phyloP scores from a whole-genome alignment of 2,113 vertebrate genomes.

The Spilogale gracilis region DNA sequence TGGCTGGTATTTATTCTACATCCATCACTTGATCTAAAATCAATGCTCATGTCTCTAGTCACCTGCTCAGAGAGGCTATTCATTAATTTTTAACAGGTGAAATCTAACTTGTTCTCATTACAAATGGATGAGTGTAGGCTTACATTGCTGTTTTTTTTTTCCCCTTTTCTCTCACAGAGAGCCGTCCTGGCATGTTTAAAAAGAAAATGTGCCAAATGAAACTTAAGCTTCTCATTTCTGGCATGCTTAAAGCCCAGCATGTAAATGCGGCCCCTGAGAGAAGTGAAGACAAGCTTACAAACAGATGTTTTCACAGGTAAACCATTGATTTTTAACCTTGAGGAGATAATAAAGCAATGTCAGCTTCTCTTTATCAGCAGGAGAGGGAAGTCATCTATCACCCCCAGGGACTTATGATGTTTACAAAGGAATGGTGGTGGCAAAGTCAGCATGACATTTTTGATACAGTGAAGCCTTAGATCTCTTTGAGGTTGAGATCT shows the following conservation, averaged over 20 bases:
- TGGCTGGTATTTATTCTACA: constrained; percentile 44
- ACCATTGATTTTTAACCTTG: constrained; percentile 83
- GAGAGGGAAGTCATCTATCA: constrained; percentile 75
- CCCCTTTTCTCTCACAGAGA: background rate
- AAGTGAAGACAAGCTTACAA: constrained; percentile 57
- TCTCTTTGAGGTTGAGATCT: constrained; percentile 67
- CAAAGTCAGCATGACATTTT: constrained; percentile 52
- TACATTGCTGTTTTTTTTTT: background rate
- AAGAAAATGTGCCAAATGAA: constrained; percentile 50
- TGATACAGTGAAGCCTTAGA: constrained; percentile 67
- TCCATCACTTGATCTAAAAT: constrained; percentile 67
- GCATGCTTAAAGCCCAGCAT: constrained; percentile 68
- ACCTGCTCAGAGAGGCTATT: constrained; percentile 49
- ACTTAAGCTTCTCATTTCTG: constrained; percentile 64
- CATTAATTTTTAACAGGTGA: constrained; percentile 64
- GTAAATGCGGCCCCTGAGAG: constrained; percentile 65
- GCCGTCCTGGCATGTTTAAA: constrained; percentile 56
- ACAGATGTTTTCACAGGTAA: constrained; percentile 79
- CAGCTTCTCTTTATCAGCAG: constrained; percentile 79
- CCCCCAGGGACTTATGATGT: constrained; percentile 70
- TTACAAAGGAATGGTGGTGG: constrained; percentile 65
- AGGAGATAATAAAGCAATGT: constrained; percentile 73
- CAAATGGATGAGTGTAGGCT: constrained; percentile 45
- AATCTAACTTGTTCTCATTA: constrained; percentile 59
- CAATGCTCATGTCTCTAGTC: constrained; percentile 56